A percentile compares a stretch with the other conserved stretches of the same genome.
Conservation (phyloP, 2,888 invertebrate genomes). For the Apotomis turbidana region DNA sequence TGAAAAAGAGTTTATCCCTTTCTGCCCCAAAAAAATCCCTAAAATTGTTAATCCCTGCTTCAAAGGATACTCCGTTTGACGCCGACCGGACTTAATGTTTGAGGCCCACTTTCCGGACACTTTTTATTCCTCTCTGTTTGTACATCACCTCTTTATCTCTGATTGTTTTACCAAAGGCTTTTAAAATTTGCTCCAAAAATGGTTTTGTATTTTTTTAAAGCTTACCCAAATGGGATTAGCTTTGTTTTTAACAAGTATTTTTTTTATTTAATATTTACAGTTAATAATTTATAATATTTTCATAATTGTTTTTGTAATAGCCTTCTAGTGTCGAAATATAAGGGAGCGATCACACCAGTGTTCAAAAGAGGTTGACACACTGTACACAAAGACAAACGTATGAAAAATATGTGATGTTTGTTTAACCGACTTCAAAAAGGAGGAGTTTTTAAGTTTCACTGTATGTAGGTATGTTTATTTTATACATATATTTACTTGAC, state of each 20-base stretch:
- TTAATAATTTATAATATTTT: background rate
- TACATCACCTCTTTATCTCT: slow-evolving; percentile 32
- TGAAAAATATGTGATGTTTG: too few species aligned
- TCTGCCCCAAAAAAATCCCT: slow-evolving; percentile 10
- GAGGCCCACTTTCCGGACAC: slow-evolving; percentile 10
- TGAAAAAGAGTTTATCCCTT: slow-evolving; percentile 28
- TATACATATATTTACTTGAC: too few species aligned
- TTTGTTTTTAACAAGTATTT: background rate
- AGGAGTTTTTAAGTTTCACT: too few species aligned
- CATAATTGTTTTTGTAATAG: slow-evolving; percentile 2
- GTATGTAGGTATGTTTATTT: too few species aligned
- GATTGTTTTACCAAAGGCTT: slow-evolving; percentile 28
- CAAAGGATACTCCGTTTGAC: slow-evolving; percentile 31
- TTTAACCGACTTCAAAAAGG: too few species aligned
- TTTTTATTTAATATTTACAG: background rate
- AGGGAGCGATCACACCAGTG: background rate
- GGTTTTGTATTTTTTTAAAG: slow-evolving; percentile 9
- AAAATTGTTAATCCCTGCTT: slow-evolving; percentile 33
- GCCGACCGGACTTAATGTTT: slow-evolving; percentile 28
- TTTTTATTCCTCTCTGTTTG: slow-evolving; percentile 36
- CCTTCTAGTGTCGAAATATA: background rate
- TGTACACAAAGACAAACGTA: too few species aligned
- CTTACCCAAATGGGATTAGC: background rate
- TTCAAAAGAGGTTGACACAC: too few species aligned
- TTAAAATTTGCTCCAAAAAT: slow-evolving; percentile 1